Evolutionary conservation across 2,797 vertebrate species (phyloP).

Genomic region (Sitta carolinensis): DNA sequence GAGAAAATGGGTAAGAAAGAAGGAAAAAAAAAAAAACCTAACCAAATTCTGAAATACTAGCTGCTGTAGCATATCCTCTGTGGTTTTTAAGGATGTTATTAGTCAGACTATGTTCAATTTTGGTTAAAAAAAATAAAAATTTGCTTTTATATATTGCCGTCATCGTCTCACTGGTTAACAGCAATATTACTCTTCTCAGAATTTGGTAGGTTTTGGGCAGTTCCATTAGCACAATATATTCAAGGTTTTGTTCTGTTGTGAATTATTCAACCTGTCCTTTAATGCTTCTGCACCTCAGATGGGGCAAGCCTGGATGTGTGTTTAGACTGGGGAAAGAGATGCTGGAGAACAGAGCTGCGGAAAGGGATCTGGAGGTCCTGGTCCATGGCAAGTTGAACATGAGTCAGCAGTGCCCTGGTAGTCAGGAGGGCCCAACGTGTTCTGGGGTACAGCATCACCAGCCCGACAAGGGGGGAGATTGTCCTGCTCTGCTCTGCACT

Average conservation of each 20-base stretch:
- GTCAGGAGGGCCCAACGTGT: rapidly evolving
- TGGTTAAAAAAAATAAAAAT: background rate
- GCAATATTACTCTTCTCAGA: background rate
- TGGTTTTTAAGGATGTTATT: background rate
- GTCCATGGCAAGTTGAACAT: rapidly evolving
- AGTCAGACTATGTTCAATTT: background rate
- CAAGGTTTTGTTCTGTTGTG: background rate
- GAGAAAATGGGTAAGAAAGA: background rate
- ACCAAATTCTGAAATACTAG: background rate
- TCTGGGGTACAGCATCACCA: rapidly evolving
- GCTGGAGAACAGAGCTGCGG: rapidly evolving
- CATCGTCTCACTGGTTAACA: background rate
- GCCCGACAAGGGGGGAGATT: rapidly evolving
- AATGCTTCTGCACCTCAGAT: background rate
- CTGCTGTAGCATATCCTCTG: background rate
- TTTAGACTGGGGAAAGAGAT: background rate
- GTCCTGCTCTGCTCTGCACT: background rate
- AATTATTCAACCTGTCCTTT: background rate
- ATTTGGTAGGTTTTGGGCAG: background rate
- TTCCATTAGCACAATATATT: background rate
- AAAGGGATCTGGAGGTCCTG: background rate
- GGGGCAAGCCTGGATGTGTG: background rate
- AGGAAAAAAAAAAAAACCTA: background rate
- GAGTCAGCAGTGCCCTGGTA: background rate
- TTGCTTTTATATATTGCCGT: rapidly evolving